phyloP scores from a whole-genome alignment of 2,888 invertebrate species.

The Drosophila kambysellisi region DNA sequence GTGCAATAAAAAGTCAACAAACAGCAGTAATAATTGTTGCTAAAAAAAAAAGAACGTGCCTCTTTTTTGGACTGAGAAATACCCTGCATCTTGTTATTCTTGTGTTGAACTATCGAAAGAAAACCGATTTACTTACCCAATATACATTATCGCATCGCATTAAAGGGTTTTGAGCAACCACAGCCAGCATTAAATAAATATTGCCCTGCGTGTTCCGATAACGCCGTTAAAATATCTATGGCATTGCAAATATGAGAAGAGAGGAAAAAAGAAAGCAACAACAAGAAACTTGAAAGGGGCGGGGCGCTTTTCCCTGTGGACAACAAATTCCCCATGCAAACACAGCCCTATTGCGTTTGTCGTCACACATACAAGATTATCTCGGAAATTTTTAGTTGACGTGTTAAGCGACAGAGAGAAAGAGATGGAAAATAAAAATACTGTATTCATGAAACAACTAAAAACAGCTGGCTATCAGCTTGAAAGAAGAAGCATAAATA shows the following conservation, averaged over 20 bases:
- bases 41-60: neutral
- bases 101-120: neutral
- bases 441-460: slow-evolving; percentile 30
- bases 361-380: slow-evolving; percentile 48
- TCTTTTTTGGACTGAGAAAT: neutral
- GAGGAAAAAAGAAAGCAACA: neutral
- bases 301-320: neutral
- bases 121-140: neutral
- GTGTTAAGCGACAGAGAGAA: slow-evolving; percentile 10
- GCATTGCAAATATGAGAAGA: slow-evolving; percentile 21
- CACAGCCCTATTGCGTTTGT: slow-evolving; percentile 6
- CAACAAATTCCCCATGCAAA: neutral
- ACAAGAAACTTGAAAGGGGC: slow-evolving; percentile 11
- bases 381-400: slow-evolving; percentile 54
- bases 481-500: neutral
- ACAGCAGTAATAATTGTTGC: slow-evolving; percentile 18
- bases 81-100: neutral
- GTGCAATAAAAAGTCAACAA: slow-evolving; percentile 31
- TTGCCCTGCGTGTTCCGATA: slow-evolving; percentile 23
- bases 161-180: slow-evolving; percentile 3
- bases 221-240: slow-evolving; percentile 16
- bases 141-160: neutral
- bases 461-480: slow-evolving; percentile 17
- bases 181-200: slow-evolving; percentile 4
- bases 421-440: neutral